Percentiles rank a stretch among this genome's conserved stretches.
Conservation (phyloP, 2,797 vertebrate species). For the Gambelia wislizenii region DNA sequence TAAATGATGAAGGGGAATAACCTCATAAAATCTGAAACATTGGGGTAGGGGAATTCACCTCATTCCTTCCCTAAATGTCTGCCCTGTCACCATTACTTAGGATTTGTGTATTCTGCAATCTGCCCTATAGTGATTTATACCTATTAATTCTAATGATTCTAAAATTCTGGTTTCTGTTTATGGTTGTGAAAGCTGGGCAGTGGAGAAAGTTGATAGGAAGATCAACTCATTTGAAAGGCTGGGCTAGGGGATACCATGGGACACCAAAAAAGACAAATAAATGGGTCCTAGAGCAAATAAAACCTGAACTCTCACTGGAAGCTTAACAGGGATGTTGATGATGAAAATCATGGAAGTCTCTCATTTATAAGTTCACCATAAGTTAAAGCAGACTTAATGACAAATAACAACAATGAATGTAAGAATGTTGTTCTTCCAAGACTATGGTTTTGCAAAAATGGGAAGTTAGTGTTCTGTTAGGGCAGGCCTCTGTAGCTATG, state of each 20-base stretch:
- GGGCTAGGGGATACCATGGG: background rate
- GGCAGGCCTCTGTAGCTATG: accelerated
- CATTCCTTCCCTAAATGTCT: background rate
- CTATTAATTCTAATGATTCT: background rate
- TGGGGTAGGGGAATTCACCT: background rate
- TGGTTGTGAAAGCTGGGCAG: background rate
- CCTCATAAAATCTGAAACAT: background rate
- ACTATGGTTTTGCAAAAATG: background rate
- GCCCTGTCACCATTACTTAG: background rate
- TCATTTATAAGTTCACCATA: too few relatives aligned
- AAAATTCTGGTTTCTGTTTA: background rate
- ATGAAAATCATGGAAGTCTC: too few relatives aligned
- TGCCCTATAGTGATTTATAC: background rate
- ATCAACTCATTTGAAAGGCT: background rate
- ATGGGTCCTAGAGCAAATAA: too few relatives aligned
- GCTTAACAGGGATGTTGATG: too few relatives aligned
- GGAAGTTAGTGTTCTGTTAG: background rate
- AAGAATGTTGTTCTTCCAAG: background rate
- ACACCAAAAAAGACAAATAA: background rate
- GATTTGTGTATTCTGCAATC: background rate
- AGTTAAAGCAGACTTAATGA: too few relatives aligned
- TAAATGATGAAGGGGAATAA: too few relatives aligned
- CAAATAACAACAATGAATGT: too few relatives aligned
- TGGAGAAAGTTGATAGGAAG: too few relatives aligned
- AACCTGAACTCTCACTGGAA: too few relatives aligned